Percentiles rank a stretch among this genome's conserved stretches.
Conservation (phyloP, 2,113 vertebrate genomes). For the Otis tarda region DNA sequence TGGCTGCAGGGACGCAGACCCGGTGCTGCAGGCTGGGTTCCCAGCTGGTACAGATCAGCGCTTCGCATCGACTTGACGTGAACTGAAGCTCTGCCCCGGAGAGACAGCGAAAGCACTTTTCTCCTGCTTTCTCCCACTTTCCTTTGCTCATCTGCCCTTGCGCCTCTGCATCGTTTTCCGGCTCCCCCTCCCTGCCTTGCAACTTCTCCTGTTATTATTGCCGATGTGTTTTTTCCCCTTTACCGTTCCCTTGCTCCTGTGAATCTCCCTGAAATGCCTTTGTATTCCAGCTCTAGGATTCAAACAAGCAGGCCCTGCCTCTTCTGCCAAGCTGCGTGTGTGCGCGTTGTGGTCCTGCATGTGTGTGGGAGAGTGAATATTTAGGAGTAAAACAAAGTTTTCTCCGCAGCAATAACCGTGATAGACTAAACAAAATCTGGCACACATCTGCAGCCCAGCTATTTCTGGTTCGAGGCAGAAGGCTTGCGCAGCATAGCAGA, state of each 20-base stretch:
- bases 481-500: neutral
- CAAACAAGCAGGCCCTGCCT: neutral
- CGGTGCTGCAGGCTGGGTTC: neutral
- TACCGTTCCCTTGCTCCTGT: neutral
- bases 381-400: neutral
- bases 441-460: neutral
- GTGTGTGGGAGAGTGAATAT: neutral
- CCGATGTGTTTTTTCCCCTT: neutral
- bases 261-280: neutral
- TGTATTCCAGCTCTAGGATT: neutral
- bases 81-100: neutral
- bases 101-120: neutral
- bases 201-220: neutral
- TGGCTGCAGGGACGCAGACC: neutral
- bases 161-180: neutral
- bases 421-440: constrained; percentile 49
- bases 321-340: neutral
- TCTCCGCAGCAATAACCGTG: neutral
- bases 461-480: neutral
- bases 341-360: neutral
- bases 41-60: neutral
- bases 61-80: accelerated
- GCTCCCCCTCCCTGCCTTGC: neutral
- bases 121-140: neutral
- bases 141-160: neutral